Evolutionary conservation across 2,113 vertebrate genomes (phyloP).

Genomic region (Tyrannus savana): DNA sequence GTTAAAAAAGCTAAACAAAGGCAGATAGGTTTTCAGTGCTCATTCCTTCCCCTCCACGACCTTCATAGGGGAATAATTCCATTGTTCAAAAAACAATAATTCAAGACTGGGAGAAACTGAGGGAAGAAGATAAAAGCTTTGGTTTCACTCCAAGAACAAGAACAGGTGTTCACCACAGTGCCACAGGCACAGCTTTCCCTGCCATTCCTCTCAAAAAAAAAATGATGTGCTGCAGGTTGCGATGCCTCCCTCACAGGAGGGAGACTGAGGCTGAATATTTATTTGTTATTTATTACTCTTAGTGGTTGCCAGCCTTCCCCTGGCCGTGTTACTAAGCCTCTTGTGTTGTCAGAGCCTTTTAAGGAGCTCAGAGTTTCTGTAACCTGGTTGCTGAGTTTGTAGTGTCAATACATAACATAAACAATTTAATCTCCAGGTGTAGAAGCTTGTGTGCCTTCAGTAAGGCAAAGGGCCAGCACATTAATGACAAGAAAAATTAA

Average conservation of each 20-base stretch:
- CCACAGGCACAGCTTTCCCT: not conserved
- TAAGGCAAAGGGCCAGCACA: not conserved
- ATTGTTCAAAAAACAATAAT: not conserved
- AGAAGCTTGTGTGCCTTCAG: not conserved
- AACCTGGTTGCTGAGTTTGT: conserved; percentile 30
- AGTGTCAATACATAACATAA: not conserved
- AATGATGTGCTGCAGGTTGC: not conserved
- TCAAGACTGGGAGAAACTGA: not conserved
- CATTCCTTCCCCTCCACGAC: not conserved
- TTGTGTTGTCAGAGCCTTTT: not conserved
- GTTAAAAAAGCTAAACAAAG: not conserved
- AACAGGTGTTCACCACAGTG: not conserved
- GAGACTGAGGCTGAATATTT: not conserved
- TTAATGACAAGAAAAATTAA: not conserved
- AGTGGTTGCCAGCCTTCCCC: not conserved
- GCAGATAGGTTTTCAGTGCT: not conserved
- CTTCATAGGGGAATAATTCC: not conserved
- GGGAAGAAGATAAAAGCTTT: not conserved
- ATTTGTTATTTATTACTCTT: not conserved
- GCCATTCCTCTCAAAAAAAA: not conserved
- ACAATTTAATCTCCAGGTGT: conserved; percentile 36
- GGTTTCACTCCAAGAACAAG: not conserved
- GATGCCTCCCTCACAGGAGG: not conserved
- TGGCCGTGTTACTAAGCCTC: not conserved
- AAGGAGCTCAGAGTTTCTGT: conserved; percentile 1